Base-by-base conservation (phyloP, 2,113 vertebrate genomes). In the Tylochromis polylepis region DNA sequence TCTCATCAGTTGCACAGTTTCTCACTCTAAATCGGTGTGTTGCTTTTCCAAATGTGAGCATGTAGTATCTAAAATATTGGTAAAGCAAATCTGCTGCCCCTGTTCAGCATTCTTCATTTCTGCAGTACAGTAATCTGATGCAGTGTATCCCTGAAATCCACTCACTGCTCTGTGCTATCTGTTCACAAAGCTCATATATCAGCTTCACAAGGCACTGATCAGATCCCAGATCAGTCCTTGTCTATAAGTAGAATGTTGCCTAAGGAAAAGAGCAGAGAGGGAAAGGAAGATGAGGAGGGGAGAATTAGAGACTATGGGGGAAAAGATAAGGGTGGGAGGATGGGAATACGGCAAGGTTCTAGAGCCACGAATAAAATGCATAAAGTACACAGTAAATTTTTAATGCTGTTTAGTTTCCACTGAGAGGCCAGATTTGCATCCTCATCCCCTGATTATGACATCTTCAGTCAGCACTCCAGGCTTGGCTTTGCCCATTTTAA, bases 391-490 rank as follows among this genome's bases (percentile, higher is more conserved):
- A 90, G 83, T 93, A 82, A 86, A 93, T 92, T 85, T 93, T 94
- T 94, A 92, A 95, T 88, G 80, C 89, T 85, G 88, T 87, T 94
- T 86, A 88, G 88, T 91, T 92, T 89, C 83, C 80, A 90, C 79
- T 18, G 24, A 91, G 89, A 89, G 86, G 72, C 82, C 83, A 89
- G 89, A 94, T 94, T 94, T 93, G 92, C 93, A 92, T 90, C 89
- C 87, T 84, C 77, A 88, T 93, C 83, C 87, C 86, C 86, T 91
- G 86, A 94, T 92, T 94, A 88, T 94, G 93, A 93, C 92, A 92
- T 92, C 86, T 91, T 87, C 79, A 91, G 86, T 87, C 86, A 91
- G 77, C 86, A 93, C 84, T 92, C 12, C 62, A 72, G 93, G 91
- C 85, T 55, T 72, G 84, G 85, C 79, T 90, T 89, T 93, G 34